These are phyloP conservation scores for Podabrus alpinus DNA, from an alignment of 2,888 invertebrate species.

Conservation along the genomic window DNA sequence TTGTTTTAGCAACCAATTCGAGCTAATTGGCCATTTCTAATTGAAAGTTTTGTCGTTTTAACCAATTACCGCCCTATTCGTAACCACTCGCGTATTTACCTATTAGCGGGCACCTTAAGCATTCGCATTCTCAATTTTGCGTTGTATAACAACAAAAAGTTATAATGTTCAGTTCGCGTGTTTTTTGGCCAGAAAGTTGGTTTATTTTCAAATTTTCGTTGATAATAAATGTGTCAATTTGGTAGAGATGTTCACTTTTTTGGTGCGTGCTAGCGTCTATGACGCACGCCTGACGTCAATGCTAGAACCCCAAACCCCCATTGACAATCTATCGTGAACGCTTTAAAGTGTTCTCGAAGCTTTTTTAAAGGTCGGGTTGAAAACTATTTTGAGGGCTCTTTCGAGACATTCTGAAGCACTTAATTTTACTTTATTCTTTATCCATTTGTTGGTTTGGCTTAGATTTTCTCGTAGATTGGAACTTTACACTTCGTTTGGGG, in stretches of 20 bases:
- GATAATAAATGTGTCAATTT: slow-evolving; percentile 33
- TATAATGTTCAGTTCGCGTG: not conserved
- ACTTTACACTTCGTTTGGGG: not conserved
- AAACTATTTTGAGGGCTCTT: slow-evolving; percentile 20
- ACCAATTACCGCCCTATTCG: not conserved
- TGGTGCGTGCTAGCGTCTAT: slow-evolving; percentile 36
- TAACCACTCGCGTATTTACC: not conserved
- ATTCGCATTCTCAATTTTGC: not conserved
- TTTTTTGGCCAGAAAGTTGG: not conserved
- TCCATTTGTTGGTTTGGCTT: not conserved
- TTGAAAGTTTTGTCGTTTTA: not conserved
- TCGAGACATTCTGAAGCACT: not conserved
- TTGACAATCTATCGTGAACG: slow-evolving; percentile 25
- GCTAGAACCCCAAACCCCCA: slow-evolving; percentile 31
- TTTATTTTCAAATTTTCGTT: slow-evolving; percentile 18
- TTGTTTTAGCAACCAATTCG: not conserved
- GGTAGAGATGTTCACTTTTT: slow-evolving; percentile 27
- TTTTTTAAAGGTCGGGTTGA: slow-evolving; percentile 23
- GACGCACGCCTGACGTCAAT: slow-evolving; percentile 43
- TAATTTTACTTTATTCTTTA: not conserved
- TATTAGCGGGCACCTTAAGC: not conserved
- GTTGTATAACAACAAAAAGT: not conserved
- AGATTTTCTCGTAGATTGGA: not conserved
- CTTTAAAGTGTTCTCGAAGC: slow-evolving; percentile 18
- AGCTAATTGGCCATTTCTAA: not conserved